Evolutionary conservation across 2,888 invertebrate genomes (phyloP).

Genomic region (Caenorhabditis angaria): DNA sequence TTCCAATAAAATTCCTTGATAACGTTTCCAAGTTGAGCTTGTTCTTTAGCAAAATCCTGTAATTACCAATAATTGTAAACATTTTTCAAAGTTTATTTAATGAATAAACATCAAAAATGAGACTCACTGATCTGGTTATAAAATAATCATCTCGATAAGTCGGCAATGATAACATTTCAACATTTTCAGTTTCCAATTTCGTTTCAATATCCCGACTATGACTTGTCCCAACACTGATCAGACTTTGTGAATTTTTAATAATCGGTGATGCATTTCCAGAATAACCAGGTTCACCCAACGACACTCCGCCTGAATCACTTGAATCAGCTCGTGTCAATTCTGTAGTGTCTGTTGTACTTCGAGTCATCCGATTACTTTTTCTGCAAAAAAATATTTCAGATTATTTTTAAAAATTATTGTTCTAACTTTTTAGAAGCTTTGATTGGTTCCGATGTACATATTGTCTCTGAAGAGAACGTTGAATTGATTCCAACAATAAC

Average conservation of each 20-base stretch:
- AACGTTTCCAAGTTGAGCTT: slow-evolving; percentile 39
- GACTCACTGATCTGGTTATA: slow-evolving; percentile 17
- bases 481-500: slow-evolving; percentile 56
- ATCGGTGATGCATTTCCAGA: background rate
- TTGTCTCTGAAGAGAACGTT: slow-evolving; percentile 50
- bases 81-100: background rate
- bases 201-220: slow-evolving; percentile 28
- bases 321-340: slow-evolving; percentile 41
- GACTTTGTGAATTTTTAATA: slow-evolving; percentile 34
- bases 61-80: background rate
- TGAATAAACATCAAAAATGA: slow-evolving; percentile 8
- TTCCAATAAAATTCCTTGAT: slow-evolving; percentile 52
- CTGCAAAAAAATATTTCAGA: no score
- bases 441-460: slow-evolving; percentile 45
- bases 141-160: slow-evolving; percentile 39
- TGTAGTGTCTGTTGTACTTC: slow-evolving; percentile 38
- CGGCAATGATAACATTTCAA: slow-evolving; percentile 19
- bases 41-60: slow-evolving; percentile 28
- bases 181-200: slow-evolving; percentile 16
- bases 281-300: slow-evolving; percentile 31
- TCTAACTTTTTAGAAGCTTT: background rate
- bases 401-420: slow-evolving; percentile 8
- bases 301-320: slow-evolving; percentile 52
- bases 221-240: slow-evolving; percentile 28
- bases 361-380: slow-evolving; percentile 28